Conservation (phyloP, 2,888 invertebrate species). For the Melieria crassipennis region DNA sequence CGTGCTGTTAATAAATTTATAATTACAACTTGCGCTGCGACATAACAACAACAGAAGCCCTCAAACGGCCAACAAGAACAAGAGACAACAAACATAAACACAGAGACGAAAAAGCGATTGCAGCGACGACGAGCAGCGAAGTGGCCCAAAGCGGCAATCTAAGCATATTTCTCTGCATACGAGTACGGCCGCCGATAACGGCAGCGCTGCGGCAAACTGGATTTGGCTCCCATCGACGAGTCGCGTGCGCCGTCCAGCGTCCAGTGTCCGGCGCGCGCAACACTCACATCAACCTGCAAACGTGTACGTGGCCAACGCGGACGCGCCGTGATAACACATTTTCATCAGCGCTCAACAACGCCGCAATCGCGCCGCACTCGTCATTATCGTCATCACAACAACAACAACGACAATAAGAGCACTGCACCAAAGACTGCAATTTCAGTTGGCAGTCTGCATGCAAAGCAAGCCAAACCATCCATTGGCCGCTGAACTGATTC, state of each 20-base stretch:
- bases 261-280: background rate
- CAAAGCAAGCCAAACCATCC: no score
- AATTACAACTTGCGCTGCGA: slow-evolving; percentile 41
- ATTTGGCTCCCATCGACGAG: slow-evolving; percentile 48
- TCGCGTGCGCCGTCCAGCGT: slow-evolving; percentile 40
- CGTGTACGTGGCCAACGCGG: slow-evolving; percentile 13
- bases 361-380: no score
- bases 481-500: no score
- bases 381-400: background rate
- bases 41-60: slow-evolving; percentile 5
- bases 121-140: background rate
- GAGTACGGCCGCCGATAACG: slow-evolving; percentile 9
- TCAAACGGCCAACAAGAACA: no score
- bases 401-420: background rate
- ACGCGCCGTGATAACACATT: slow-evolving; percentile 26
- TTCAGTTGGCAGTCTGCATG: background rate
- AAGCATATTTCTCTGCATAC: background rate
- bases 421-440: background rate
- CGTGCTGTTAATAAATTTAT: slow-evolving; percentile 49
- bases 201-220: slow-evolving; percentile 40
- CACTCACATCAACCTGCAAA: slow-evolving; percentile 11
- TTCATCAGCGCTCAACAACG: background rate
- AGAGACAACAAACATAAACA: no score
- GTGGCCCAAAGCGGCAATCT: background rate
- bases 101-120: background rate